Evolutionary conservation across 2,797 vertebrate genomes (phyloP).

Genomic region (Anguilla megastoma): DNA sequence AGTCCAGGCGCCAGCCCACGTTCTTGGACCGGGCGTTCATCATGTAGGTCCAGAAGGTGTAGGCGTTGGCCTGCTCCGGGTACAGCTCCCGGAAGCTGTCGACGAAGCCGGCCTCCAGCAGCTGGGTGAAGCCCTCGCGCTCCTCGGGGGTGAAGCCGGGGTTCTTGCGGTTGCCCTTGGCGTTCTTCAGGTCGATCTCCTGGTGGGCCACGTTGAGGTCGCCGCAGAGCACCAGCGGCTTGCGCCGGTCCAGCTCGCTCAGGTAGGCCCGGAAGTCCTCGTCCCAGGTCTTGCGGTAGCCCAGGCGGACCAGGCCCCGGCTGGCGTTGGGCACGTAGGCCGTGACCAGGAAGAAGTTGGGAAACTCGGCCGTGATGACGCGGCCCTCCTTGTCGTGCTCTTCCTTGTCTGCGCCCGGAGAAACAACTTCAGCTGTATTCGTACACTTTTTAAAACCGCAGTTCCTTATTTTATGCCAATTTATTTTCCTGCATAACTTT

Average conservation of each 20-base stretch:
- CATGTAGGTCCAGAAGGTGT: constrained; percentile 96
- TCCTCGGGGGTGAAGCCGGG: constrained; percentile 87
- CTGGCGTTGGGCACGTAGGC: constrained; percentile 84
- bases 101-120: constrained; percentile 76
- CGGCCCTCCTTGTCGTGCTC: constrained; percentile 90
- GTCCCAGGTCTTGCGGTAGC: constrained; percentile 88
- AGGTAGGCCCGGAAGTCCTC: constrained; percentile 80
- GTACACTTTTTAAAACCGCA: not conserved
- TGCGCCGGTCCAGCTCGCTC: constrained; percentile 75
- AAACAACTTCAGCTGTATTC: not conserved
- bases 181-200: constrained; percentile 89
- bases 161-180: constrained; percentile 87
- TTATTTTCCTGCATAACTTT: not conserved
- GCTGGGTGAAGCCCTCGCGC: constrained; percentile 79
- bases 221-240: constrained; percentile 84
- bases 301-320: constrained; percentile 80
- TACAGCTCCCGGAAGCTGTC: constrained; percentile 89
- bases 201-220: constrained; percentile 90
- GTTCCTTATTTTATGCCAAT: not conserved
- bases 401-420: constrained; percentile 75
- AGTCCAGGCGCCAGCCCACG: constrained; percentile 89
- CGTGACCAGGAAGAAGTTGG: constrained; percentile 80
- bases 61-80: constrained; percentile 76
- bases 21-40: constrained; percentile 87
- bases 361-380: constrained; percentile 87